Evolutionary conservation across 1,140 invertebrate species (phyloP), one percentile per base, ranked within the genome.

Genomic region (Saxidomus purpurata): DNA sequence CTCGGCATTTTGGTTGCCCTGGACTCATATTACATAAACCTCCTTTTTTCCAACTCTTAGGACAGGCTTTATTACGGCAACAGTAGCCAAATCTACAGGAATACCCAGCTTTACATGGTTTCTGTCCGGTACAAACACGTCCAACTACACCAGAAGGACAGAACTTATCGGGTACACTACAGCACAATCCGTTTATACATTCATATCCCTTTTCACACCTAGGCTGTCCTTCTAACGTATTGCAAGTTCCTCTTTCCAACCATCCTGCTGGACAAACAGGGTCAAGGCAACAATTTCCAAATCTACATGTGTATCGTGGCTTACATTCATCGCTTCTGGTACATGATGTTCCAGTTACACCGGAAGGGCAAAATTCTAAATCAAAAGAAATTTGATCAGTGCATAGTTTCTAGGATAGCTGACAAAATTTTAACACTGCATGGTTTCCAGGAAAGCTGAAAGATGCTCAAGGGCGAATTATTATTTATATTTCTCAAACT

Each of bases 101-200:
- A n/a, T 52, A 79, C 40, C 76, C 76, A 19, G 22, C 17, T 79
- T 52, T 6, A 38, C 76, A 79, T 8, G 76, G 76, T 8, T 31
- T 79, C 9, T 49, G 1, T 17, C 22, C 9, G 25, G 76, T 52
- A 28, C 76, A 79, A n/a, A 17, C 8, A 3, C 43, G 28, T 4
- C 36, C 76, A 1, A 43, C 4, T n/a, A 79, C 17, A 25, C 76
- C 76, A 25, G 40, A 49, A 17, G 38, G 38, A 52, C 76, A 79
- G 1, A 74, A 15, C 17, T 9, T n/a, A 4, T 55, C 52, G 4
- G 52, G 52, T 11, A 55, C 4, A 55, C 52, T 13, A 55, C 52
- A 55, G 19, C 52, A 55, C 4, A 22, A 55, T 13, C 52, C 52
- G 19, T 55, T 55, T 55, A 55, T 55, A 19, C 52, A 55, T 55